Conservation (phyloP, 2,113 vertebrate species). For the Camarhynchus parvulus region DNA sequence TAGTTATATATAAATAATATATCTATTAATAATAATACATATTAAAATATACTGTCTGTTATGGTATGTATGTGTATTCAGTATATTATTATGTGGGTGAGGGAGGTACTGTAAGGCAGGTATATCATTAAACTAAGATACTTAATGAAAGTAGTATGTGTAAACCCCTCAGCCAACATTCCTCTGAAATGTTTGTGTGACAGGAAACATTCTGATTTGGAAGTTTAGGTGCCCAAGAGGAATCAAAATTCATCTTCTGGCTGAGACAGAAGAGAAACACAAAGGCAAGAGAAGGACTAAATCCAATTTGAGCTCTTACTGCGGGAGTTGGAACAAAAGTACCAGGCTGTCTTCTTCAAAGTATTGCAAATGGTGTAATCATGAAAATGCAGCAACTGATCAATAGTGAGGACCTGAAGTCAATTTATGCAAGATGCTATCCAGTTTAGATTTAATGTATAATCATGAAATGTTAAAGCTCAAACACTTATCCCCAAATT, state of each 20-base stretch:
- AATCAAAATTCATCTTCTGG: not conserved
- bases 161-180: not conserved
- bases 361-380: not conserved
- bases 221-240: not conserved
- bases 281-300: not conserved
- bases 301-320: not conserved
- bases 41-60: not conserved
- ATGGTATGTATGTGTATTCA: not conserved
- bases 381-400: not conserved
- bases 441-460: not conserved
- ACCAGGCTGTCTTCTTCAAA: not conserved
- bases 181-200: not conserved
- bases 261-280: not conserved
- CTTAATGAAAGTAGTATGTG: not conserved
- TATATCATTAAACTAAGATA: not conserved
- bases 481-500: not conserved
- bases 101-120: not conserved
- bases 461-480: not conserved
- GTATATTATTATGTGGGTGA: not conserved
- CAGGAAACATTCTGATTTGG: not conserved
- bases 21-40: not conserved
- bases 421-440: not conserved
- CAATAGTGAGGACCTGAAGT: not conserved
- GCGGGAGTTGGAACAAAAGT: not conserved
- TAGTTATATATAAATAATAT: not conserved